Percentiles rank a stretch among this genome's conserved stretches.
These are phyloP conservation scores for Bilobella aurantiaca DNA, from an alignment of 1,140 invertebrate species.

Conservation along the genomic window DNA sequence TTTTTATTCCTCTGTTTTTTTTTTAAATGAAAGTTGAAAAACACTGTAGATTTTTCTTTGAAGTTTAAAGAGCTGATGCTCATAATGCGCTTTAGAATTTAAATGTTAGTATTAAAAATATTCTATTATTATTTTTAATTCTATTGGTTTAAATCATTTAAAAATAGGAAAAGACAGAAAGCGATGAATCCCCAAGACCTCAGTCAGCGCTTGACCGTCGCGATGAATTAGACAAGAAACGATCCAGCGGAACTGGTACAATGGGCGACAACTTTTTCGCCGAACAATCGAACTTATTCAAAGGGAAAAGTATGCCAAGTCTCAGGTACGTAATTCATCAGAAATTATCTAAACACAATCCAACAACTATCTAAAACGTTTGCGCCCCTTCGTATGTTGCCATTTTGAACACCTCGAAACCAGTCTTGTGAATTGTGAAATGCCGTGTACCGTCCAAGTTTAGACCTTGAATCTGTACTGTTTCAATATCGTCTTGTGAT, in stretches of 20 bases:
- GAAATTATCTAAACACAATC: not conserved
- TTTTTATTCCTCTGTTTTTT: not conserved
- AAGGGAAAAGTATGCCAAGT: slow-evolving; percentile 91
- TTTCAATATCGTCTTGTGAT: no score
- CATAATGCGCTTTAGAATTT: no score
- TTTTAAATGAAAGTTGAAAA: not conserved
- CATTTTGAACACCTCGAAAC: no score
- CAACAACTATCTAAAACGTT: not conserved
- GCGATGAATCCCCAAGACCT: slow-evolving; percentile 50
- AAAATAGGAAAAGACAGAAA: slow-evolving; percentile 6
- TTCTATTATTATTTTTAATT: no score
- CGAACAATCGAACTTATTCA: slow-evolving; percentile 48
- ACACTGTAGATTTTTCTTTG: no score
- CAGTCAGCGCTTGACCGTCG: slow-evolving; percentile 53
- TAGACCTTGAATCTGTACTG: no score
- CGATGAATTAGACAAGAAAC: slow-evolving; percentile 42
- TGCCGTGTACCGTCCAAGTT: no score
- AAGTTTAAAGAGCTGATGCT: not conserved
- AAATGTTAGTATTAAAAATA: no score
- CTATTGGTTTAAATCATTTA: no score
- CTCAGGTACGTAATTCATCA: slow-evolving; percentile 56
- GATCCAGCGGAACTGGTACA: slow-evolving; percentile 25
- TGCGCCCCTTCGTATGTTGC: no score
- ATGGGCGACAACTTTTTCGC: slow-evolving; percentile 23
- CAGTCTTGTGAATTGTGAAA: no score